Base-by-base conservation (phyloP, 2,113 vertebrate genomes). In the Thermophis baileyi region DNA sequence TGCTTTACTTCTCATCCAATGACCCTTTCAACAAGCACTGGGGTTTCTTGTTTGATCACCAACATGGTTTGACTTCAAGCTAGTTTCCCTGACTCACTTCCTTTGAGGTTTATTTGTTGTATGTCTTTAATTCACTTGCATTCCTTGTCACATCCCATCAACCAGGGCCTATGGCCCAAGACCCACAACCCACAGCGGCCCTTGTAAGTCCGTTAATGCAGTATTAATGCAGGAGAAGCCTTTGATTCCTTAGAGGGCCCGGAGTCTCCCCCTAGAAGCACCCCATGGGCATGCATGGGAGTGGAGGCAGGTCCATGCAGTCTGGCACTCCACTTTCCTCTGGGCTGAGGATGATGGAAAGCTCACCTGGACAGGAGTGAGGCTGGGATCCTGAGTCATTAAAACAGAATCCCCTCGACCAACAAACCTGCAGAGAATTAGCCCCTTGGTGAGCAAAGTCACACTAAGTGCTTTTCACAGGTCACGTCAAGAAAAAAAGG, bases 401-500 rank as follows among this genome's bases (percentile, higher is more conserved):
- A 25, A 87, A 49, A 46, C 8, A 24, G 87, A 12, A 14, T 35
- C 20, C 30, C 87, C 25, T 27, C 14, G 3, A 3, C 40, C 46
- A 16, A 47, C 27, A 30, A 16, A 0, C 47, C 44, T 60, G 89
- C 5, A 27, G 1, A 63, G 44, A 46, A 9, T 30, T 46, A 46
- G 12, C 20, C 51, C 44, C 55, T 97, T 96, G 94, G 97, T 97
- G 97, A 30, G 98, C 97, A 97, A 98, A 98, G 97, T 98, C 97
- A 98, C 97, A 98, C 97, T 98, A 98, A 98, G 97, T 97, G 97
- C 96, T 97, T 98, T 98, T 98, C 97, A 98, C 97, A 98, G 98
- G 97, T 98, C 98, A 97, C 97, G 97, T 98, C 97, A 98, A 98
- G 97, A 97, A 97, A 98, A 98, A 97, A 98, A 98, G 97, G 97